Percentiles rank a stretch among this genome's conserved stretches.
These are phyloP conservation scores for Bombus pascuorum DNA, from an alignment of 1,140 invertebrate species.

Conservation along the genomic window DNA sequence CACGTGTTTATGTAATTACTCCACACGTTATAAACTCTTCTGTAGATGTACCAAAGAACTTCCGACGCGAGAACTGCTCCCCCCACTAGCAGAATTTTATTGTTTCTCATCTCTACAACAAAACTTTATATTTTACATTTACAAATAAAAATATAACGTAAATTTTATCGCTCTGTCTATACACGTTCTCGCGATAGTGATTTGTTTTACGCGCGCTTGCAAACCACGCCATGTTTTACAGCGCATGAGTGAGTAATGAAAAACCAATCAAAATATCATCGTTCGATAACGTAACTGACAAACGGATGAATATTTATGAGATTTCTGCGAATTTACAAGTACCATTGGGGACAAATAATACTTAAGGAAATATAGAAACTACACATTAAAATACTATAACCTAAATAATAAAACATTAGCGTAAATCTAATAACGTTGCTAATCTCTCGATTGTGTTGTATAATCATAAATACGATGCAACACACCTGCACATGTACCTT, in stretches of 20 bases:
- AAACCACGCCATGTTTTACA: no score
- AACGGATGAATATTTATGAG: not conserved
- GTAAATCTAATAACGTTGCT: not conserved
- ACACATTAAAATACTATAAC: not conserved
- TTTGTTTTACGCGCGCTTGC: not conserved
- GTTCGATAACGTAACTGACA: no score
- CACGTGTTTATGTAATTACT: not conserved
- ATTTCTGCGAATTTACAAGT: not conserved
- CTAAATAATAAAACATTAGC: not conserved
- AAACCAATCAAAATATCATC: not conserved
- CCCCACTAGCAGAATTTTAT: not conserved
- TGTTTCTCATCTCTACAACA: slow-evolving; percentile 21
- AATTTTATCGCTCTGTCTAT: not conserved
- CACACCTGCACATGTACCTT: not conserved
- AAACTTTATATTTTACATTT: no score
- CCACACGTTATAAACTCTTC: not conserved
- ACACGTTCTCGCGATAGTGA: not conserved
- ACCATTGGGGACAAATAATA: no score
- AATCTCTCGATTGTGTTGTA: no score
- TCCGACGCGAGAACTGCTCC: slow-evolving; percentile 41
- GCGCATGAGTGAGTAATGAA: not conserved
- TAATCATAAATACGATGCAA: not conserved
- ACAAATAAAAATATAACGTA: not conserved
- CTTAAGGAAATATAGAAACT: no score
- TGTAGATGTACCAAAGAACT: slow-evolving; percentile 60